These are phyloP conservation scores for Portevinia maculata DNA, from an alignment of 2,888 invertebrate genomes.

Conservation along the genomic window DNA sequence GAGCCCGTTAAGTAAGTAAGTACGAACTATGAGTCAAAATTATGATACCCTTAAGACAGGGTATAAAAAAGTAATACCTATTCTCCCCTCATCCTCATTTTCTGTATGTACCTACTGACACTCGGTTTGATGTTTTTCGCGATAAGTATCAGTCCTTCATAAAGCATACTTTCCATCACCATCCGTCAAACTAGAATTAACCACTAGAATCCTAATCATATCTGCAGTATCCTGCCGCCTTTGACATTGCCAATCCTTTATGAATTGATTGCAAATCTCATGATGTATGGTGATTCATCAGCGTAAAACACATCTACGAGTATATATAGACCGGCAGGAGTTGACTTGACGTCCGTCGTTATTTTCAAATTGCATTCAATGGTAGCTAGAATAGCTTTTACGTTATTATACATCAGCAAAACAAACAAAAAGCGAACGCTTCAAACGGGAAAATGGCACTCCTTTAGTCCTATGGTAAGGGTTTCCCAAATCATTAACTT, in stretches of 20 bases:
- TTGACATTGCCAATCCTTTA: constrained; percentile 17
- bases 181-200: not conserved
- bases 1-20: too few species aligned
- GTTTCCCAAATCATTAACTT: constrained; percentile 68
- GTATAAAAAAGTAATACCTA: too few species aligned
- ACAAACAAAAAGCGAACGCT: constrained; percentile 1
- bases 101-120: too few species aligned
- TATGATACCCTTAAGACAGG: too few species aligned
- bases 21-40: too few species aligned
- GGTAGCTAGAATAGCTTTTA: constrained; percentile 11
- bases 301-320: not conserved
- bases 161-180: not conserved
- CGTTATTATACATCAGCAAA: not conserved
- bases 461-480: constrained; percentile 34
- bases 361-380: constrained; percentile 39
- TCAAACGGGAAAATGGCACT: constrained; percentile 42
- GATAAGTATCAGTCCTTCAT: too few species aligned
- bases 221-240: constrained; percentile 43
- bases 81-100: too few species aligned
- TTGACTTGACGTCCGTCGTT: constrained; percentile 44
- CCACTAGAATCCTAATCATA: constrained; percentile 33
- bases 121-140: too few species aligned
- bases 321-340: constrained; percentile 15
- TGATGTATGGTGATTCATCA: constrained; percentile 13
- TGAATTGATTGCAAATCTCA: constrained; percentile 40